Evolutionary conservation across 2,888 invertebrate species (phyloP), one percentile per base, ranked within the genome.

Genomic region (Flabesymbios commensalis): DNA sequence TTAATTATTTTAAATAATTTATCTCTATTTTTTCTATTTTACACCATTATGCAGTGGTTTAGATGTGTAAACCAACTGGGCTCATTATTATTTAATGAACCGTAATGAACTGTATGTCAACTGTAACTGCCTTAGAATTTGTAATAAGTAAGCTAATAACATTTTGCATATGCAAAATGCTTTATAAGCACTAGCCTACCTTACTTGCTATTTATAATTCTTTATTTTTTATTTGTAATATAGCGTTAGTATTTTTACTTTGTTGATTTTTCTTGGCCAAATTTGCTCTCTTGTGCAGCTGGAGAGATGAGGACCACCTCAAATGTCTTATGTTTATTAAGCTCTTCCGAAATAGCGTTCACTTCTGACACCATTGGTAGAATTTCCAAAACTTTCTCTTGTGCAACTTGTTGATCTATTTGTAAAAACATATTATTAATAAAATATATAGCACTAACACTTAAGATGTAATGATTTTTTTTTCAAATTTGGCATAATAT

Each of bases 351-450:
- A 3, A 83, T 73, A 2, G 83, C 83, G 64, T 83, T 83, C 17
- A 81, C 82, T 59, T 83, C 83, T n/a, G 81, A 78, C 55, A 83
- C 80, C 77, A 82, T 77, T 5, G 83, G 83, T 36, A 83, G 69
- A 32, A 82, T 76, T 66, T 83, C 83, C 48, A 83, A 66, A 14
- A 83, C 79, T 63, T 82, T 78, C 57, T 83, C 83, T 65, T 83
- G 83, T 10, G 80, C 79, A 28, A 82, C 76, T 64, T 81, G 79
- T 66, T 83, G 83, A 61, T 83, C 83, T 82, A 59, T 32, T 24
- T 31, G 28, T 22, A 24, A 31, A 52, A 36, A 33, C 31, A 52
- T 19, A 7, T 14, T 7, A 45, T 45, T 7, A 7, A 14, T 10
- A 10, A 45, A 45, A 10, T 10, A 22, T 7, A 45, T 19, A 17